A percentile compares a stretch with the other conserved stretches of the same genome.
Conservation (phyloP, 2,113 vertebrate species). For the Cettia cetti region DNA sequence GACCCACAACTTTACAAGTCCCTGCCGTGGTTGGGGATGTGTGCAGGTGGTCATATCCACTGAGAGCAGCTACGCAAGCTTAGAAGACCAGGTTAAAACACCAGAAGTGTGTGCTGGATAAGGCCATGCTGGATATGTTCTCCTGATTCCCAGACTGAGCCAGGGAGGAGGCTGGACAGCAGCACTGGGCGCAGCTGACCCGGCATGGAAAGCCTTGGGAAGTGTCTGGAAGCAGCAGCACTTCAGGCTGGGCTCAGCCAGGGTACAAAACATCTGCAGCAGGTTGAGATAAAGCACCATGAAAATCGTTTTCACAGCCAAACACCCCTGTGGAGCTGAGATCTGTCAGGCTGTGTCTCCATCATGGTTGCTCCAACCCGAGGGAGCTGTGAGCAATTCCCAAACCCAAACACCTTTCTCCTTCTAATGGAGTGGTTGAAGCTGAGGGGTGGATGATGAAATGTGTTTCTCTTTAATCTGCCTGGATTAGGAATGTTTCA, state of each 20-base stretch:
- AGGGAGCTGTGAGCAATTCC: not conserved
- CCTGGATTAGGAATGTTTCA: conserved; percentile 38
- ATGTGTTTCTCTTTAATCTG: conserved; percentile 33
- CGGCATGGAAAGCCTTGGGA: accelerated
- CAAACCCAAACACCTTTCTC: not conserved
- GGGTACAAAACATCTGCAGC: not conserved
- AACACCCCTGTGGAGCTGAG: not conserved
- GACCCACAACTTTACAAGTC: not conserved
- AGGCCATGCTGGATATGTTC: not conserved
- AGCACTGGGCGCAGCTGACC: not conserved
- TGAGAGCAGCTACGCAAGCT: not conserved
- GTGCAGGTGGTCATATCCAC: not conserved
- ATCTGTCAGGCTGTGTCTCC: not conserved
- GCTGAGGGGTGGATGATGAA: conserved; percentile 21
- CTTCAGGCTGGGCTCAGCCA: not conserved
- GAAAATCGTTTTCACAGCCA: not conserved
- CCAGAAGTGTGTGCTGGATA: not conserved
- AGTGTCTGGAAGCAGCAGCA: not conserved
- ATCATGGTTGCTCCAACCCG: not conserved
- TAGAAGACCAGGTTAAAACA: not conserved
- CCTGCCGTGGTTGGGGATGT: not conserved
- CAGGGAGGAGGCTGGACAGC: not conserved
- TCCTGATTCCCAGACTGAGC: not conserved
- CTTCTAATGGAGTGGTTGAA: not conserved
- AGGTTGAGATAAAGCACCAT: not conserved